Base-by-base conservation (phyloP, 2,888 invertebrate genomes). In the Cerceris rybyensis region DNA sequence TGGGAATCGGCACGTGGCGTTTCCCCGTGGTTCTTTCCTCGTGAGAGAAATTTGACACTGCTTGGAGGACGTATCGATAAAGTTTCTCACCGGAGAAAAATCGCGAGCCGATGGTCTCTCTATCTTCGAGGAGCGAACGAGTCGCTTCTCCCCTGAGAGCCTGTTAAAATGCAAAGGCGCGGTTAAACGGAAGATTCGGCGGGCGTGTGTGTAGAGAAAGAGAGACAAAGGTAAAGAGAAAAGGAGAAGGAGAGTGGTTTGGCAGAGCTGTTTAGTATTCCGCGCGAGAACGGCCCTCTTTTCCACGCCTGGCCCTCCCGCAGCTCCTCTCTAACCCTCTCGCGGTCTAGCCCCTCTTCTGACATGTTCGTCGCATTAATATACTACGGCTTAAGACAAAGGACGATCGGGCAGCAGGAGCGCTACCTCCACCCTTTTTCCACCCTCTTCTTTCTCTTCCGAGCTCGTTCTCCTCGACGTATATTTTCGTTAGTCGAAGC, bases 331-430 rank as follows among this genome's bases (percentile, higher is more conserved):
- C 17, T 42, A 11, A 43, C 14, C 59, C 28, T 17, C 13, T 7
- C 8, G 28, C 14, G 41, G 60, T 57, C 66, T 71, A 64, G 67
- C 80, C 63, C 63, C 82, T 77, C 83, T 64, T 87, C 88, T 89
- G 90, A 89, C 92, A 92, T 92, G 92, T 91, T 91, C 92, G 88
- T 90, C 91, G 87, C 92, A 92, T 92, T 92, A 92, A 92, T 92
- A 92, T 92, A 91, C 90, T 90, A 81, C 85, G 89, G 91, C 91
- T 92, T 92, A 91, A 91, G 90, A 91, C 90, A 91, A 91, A 90
- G 88, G 89, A 91, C 91, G 90, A 91, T 90, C 89, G 89, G 87
- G 75, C 82, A 59, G 63, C 63, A 49, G 39, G 42, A 14, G 28
- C 61, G 55, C 70, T 65, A 67, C 52, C 17, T n/a, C 52, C 52